phyloP scores from a whole-genome alignment of 2,113 vertebrate genomes.

The Halichoeres trimaculatus region DNA sequence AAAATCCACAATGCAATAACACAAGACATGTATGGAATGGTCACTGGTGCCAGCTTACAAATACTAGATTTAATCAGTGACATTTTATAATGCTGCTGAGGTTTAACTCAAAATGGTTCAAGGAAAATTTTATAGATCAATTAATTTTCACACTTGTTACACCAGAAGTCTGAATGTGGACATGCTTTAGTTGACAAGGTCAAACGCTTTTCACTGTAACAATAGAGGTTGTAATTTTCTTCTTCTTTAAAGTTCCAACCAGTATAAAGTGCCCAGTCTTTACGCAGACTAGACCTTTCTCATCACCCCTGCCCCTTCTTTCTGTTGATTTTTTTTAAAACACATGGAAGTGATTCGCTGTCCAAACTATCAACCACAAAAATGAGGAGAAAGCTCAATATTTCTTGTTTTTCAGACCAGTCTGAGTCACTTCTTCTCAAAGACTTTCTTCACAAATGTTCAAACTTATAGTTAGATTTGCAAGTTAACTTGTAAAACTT shows the following conservation, averaged over 20 bases:
- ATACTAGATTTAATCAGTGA: too few species aligned
- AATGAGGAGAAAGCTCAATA: background rate
- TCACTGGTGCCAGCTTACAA: too few species aligned
- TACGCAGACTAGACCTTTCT: background rate
- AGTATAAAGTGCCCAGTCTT: background rate
- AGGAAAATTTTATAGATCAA: too few species aligned
- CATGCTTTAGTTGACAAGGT: too few species aligned
- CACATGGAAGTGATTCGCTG: background rate
- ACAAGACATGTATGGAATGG: too few species aligned
- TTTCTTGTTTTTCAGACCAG: background rate
- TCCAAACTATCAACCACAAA: constrained; percentile 5
- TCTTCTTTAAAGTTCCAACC: background rate
- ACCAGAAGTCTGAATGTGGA: background rate
- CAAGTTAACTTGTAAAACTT: background rate
- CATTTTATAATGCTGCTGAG: too few species aligned
- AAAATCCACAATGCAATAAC: too few species aligned
- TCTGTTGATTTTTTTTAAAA: background rate
- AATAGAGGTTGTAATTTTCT: background rate
- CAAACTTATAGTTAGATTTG: background rate
- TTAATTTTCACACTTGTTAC: too few species aligned
- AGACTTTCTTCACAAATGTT: background rate
- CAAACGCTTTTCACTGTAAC: background rate
- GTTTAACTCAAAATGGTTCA: too few species aligned
- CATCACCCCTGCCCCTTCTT: background rate
- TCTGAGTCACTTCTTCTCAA: background rate